A percentile compares a stretch with the other conserved stretches of the same genome.
Conservation (phyloP, 2,888 invertebrate genomes). For the Parnassius apollo region DNA sequence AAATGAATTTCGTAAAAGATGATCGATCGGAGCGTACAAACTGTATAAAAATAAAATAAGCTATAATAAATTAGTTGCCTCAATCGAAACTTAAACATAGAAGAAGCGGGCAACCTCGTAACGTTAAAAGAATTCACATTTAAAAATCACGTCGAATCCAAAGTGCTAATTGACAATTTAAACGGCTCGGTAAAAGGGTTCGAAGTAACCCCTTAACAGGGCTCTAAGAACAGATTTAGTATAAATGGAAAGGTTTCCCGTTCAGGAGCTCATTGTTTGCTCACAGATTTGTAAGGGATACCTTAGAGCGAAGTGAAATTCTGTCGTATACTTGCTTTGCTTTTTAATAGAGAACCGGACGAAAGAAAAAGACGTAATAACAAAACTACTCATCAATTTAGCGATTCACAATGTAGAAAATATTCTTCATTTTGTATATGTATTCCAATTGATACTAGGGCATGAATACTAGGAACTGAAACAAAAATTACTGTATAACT, state of each 20-base stretch:
- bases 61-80: slow-evolving; percentile 2
- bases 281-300: slow-evolving; percentile 24
- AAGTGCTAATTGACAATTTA: slow-evolving; percentile 29
- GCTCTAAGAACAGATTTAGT: slow-evolving; percentile 38
- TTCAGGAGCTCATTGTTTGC: slow-evolving; percentile 51
- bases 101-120: slow-evolving; percentile 7
- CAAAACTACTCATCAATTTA: slow-evolving; percentile 11
- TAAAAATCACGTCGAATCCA: slow-evolving; percentile 23
- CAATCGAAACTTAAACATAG: slow-evolving; percentile 10
- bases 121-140: slow-evolving; percentile 24
- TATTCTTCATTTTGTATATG: slow-evolving; percentile 4
- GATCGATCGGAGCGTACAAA: not conserved
- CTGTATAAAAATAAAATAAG: not conserved
- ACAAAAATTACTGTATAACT: not conserved
- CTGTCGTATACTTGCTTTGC: slow-evolving; percentile 8
- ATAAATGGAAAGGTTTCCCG: slow-evolving; percentile 52
- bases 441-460: slow-evolving; percentile 3
- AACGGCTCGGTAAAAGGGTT: slow-evolving; percentile 27
- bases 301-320: slow-evolving; percentile 19
- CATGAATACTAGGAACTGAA: slow-evolving; percentile 6
- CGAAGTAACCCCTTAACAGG: slow-evolving; percentile 20
- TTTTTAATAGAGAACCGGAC: slow-evolving; percentile 12
- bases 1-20: no score
- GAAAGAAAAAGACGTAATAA: slow-evolving; percentile 11
- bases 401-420: not conserved